Evolutionary conservation across 2,888 invertebrate species (phyloP).

Genomic region (Eilema caniola): DNA sequence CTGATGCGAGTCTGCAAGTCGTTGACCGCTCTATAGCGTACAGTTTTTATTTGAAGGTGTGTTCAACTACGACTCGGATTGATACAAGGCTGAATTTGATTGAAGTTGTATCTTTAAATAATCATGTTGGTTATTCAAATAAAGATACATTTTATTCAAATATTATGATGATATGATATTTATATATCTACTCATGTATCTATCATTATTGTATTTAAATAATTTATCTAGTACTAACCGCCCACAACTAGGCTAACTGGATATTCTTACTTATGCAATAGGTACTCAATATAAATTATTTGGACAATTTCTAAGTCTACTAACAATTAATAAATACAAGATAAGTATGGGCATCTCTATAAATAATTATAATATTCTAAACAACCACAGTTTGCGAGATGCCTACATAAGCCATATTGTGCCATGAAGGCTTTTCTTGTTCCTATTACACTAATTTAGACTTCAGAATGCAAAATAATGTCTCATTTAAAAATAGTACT

Average conservation of each 20-base stretch:
- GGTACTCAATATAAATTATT: too few species aligned
- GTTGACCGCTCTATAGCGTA: conserved; percentile 37
- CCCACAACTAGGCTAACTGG: background rate
- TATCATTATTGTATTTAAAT: background rate
- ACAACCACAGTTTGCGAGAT: background rate
- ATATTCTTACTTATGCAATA: too few species aligned
- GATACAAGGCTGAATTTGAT: conserved; percentile 15
- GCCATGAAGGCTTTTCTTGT: background rate
- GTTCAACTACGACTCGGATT: conserved; percentile 26
- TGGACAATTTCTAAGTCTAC: too few species aligned
- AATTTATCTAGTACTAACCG: too few species aligned
- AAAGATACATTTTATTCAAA: too few species aligned
- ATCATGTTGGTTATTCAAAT: too few species aligned
- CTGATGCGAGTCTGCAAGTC: conserved; percentile 27
- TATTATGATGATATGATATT: too few species aligned
- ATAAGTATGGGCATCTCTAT: background rate
- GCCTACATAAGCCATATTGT: too few species aligned
- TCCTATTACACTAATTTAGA: background rate
- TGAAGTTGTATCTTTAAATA: background rate
- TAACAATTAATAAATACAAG: too few species aligned
- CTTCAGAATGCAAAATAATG: background rate
- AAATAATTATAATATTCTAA: background rate
- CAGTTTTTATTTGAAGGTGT: conserved; percentile 26
- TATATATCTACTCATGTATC: background rate
- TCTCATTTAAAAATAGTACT: background rate